These are phyloP conservation scores for Fulmarus glacialis DNA, from an alignment of 2,113 vertebrate genomes.

Conservation along the genomic window DNA sequence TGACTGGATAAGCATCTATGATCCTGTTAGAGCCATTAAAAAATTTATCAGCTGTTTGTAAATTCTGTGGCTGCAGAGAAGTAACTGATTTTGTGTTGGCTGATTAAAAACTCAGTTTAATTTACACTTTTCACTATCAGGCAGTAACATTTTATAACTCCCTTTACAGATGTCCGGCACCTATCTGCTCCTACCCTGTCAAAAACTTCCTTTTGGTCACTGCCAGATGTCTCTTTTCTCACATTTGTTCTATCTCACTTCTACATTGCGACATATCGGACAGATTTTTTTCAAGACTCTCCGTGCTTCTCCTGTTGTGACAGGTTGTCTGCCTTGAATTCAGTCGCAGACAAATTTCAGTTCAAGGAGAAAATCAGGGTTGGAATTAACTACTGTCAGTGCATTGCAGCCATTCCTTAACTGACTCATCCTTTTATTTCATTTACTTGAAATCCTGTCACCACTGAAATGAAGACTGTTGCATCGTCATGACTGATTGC, in stretches of 20 bases:
- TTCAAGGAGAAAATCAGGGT: neutral
- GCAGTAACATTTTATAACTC: neutral
- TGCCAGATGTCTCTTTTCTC: neutral
- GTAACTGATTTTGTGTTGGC: neutral
- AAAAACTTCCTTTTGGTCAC: neutral
- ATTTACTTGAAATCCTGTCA: neutral
- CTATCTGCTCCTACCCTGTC: neutral
- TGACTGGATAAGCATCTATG: neutral
- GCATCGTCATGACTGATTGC: neutral
- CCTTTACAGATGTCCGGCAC: neutral
- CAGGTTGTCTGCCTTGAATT: neutral
- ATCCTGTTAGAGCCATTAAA: neutral
- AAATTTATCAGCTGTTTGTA: neutral
- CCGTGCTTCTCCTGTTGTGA: neutral
- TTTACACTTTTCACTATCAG: neutral
- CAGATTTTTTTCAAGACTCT: neutral
- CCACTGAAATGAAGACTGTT: neutral
- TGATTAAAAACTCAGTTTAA: neutral
- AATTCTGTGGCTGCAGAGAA: neutral
- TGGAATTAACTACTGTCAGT: neutral
- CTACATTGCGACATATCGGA: rapidly evolving
- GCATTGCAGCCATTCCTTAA: neutral
- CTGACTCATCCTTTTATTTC: neutral
- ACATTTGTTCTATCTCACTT: neutral
- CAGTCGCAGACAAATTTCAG: neutral